Evolutionary conservation across 2,888 invertebrate genomes (phyloP).

Genomic region (Rhagonycha fulva): DNA sequence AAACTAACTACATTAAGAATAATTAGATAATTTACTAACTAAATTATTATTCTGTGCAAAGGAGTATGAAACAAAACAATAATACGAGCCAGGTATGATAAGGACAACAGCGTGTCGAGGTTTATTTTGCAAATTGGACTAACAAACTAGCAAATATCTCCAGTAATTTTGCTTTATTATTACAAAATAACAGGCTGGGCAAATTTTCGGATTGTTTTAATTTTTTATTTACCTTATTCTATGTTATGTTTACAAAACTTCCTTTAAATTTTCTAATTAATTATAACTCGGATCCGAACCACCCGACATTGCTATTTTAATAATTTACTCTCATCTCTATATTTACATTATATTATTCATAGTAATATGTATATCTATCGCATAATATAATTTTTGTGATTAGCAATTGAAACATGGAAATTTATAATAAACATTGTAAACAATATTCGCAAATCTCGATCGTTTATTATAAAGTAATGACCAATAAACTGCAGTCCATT

Average conservation of each 20-base stretch:
- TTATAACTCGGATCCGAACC: neutral
- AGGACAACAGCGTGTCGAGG: neutral
- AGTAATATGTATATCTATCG: neutral
- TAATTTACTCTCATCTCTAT: neutral
- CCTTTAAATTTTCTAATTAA: neutral
- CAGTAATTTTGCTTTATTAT: neutral
- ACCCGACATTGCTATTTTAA: neutral
- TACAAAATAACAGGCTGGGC: neutral
- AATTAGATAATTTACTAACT: neutral
- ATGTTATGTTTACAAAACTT: neutral
- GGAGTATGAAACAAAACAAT: conserved; percentile 2
- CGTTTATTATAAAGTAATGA: neutral
- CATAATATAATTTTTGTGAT: neutral
- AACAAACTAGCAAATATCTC: conserved; percentile 1
- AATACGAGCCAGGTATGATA: neutral
- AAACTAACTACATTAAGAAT: neutral
- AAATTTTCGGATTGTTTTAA: neutral
- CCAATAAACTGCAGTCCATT: neutral
- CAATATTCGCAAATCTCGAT: neutral
- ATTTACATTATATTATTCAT: neutral
- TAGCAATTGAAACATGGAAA: neutral
- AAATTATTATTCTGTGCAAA: neutral
- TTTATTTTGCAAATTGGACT: conserved; percentile 1
- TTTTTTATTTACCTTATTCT: neutral
- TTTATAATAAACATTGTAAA: neutral